Evolutionary conservation across 2,797 vertebrate species (phyloP).

Genomic region (Halcyon leucocephala): DNA sequence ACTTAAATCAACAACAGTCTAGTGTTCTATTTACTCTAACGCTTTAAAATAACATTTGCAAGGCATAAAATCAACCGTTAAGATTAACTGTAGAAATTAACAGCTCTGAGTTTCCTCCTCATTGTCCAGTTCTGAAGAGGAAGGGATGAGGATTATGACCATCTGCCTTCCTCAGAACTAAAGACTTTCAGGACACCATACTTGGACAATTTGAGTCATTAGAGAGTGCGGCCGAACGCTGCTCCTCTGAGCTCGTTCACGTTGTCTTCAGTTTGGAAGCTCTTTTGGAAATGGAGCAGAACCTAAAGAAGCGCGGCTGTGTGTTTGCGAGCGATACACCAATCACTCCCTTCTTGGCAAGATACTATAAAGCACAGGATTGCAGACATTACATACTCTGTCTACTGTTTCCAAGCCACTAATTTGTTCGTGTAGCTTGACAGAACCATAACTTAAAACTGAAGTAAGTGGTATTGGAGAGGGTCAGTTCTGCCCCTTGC

Average conservation of each 20-base stretch:
- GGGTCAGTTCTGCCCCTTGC: neutral
- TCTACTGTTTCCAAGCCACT: slow-evolving; percentile 32
- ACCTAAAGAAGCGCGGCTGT: neutral
- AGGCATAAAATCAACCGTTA: slow-evolving; percentile 36
- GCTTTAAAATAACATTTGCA: slow-evolving; percentile 55
- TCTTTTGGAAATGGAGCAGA: neutral
- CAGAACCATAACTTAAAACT: neutral
- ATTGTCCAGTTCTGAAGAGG: slow-evolving; percentile 31
- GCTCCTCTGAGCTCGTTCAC: neutral
- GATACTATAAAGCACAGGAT: neutral
- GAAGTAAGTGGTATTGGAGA: neutral
- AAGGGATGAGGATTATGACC: neutral
- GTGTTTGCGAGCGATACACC: neutral
- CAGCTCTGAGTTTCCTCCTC: slow-evolving; percentile 17
- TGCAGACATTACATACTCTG: slow-evolving; percentile 33
- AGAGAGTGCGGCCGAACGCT: rapidly evolving
- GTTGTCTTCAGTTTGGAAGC: neutral
- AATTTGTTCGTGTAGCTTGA: neutral
- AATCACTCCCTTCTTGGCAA: slow-evolving; percentile 3
- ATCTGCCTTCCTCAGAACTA: neutral
- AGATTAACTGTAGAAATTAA: slow-evolving; percentile 51
- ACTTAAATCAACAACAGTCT: slow-evolving; percentile 60
- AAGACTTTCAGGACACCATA: neutral
- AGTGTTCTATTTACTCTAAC: slow-evolving; percentile 58
- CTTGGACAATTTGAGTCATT: neutral